phyloP scores from a whole-genome alignment of 30 jellyfish, hydroid and myxozoan species.

The Catostylus mosaicus region DNA sequence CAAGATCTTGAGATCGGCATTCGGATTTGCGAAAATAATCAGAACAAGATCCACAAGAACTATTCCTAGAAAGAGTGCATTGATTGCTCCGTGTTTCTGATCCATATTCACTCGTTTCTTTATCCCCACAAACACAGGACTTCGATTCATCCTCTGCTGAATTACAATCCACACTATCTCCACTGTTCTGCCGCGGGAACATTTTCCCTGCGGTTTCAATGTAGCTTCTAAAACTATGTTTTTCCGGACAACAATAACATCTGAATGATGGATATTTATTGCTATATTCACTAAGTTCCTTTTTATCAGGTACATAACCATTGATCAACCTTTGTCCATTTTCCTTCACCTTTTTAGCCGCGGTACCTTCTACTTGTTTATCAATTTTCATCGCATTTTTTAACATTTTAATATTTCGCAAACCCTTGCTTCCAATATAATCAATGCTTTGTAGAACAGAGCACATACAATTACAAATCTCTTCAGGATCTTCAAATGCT shows the following conservation, averaged over 20 bases:
- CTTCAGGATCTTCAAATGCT: constrained; percentile 42
- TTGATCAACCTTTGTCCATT: too few species aligned
- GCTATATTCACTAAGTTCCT: neutral
- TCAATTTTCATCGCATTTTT: constrained; percentile 16
- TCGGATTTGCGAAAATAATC: constrained; percentile 31
- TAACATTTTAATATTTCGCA: constrained; percentile 23
- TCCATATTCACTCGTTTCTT: constrained; percentile 62
- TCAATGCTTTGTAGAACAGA: constrained; percentile 51
- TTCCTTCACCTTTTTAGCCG: too few species aligned
- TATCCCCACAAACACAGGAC: constrained; percentile 45
- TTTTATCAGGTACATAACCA: neutral
- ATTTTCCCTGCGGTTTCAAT: neutral
- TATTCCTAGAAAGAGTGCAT: constrained; percentile 48
- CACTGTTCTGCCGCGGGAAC: constrained; percentile 3
- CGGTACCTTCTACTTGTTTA: neutral
- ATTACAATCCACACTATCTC: neutral
- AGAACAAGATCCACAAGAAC: constrained; percentile 60
- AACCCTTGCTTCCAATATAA: constrained; percentile 44
- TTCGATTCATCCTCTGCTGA: constrained; percentile 26
- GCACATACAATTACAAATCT: constrained; percentile 51
- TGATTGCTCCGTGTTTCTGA: constrained; percentile 56
- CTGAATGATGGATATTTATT: constrained; percentile 59
- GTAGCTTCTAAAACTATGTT: neutral
- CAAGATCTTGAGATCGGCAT: constrained; percentile 61
- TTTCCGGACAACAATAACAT: constrained; percentile 87